Evolutionary conservation across 2,888 invertebrate species (phyloP), one percentile per base, ranked within the genome.

Genomic region (Acronicta aceris): DNA sequence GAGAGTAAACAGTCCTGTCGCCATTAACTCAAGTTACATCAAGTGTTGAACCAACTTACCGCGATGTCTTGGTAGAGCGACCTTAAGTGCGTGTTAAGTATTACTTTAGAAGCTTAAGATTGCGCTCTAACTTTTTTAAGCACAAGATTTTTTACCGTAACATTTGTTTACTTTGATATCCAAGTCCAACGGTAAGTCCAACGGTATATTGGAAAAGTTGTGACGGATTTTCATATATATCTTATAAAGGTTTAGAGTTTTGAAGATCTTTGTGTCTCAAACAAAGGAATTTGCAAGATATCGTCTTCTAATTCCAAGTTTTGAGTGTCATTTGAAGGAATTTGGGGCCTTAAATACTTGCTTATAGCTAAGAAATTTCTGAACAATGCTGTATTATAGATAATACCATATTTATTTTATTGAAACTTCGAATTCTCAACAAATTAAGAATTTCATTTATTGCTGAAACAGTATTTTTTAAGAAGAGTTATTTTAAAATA

Each of bases 81-180:
- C 64, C 79, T 78, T 78, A 79, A 83, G 80, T 74, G 78, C 78
- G 81, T 81, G 80, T 78, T 82, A 83, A 83, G 81, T 76, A 78
- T 66, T 70, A 78, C 85, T 84, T 79, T 73, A 76, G 76, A 59
- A 70, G 78, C 77, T 75, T 74, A 75, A 81, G 78, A 77, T 65
- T 38, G 63, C 65, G 13, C 78, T 79, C 76, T 70, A 75, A 75
- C 71, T 79, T 76, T 83, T 83, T 74, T 53, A 72, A 78, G 76
- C 65, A 68, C 54, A 76, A 71, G 65, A 64, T 78, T 80, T 78
- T 72, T 72, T 50, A 62, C 60, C 57, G 62, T 43, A 38, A 58
- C 50, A 47, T 78, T 71, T 76, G 70, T 79, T 76, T 76, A 73
- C 65, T 79, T 76, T 71, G 69, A 68, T 76, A 62, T 65, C 27